Conservation (phyloP, 2,113 vertebrate genomes). For the Ammospiza caudacuta region DNA sequence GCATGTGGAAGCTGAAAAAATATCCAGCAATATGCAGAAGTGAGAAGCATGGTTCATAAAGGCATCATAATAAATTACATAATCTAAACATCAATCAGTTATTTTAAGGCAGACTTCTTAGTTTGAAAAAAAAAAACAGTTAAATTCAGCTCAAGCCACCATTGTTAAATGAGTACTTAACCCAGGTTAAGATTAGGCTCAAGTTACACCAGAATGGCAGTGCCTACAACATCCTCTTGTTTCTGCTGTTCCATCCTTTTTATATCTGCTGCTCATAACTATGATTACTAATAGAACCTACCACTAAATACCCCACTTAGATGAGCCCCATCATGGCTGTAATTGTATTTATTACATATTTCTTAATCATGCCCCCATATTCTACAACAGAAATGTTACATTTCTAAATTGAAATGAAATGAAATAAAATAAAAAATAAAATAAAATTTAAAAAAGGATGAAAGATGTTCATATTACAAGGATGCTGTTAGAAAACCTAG, state of each 20-base stretch:
- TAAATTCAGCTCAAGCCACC: neutral
- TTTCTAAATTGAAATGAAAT: neutral
- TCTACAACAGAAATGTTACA: neutral
- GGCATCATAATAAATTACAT: neutral
- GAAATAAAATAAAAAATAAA: neutral
- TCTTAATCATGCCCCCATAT: neutral
- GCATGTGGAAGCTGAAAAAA: neutral
- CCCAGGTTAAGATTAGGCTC: neutral
- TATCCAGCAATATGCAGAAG: neutral
- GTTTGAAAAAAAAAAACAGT: neutral
- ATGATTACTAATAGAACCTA: neutral
- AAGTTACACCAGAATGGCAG: neutral
- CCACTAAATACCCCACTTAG: neutral
- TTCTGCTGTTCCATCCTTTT: neutral
- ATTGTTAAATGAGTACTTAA: neutral
- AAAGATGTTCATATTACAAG: neutral
- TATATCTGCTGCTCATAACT: neutral
- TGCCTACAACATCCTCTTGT: neutral
- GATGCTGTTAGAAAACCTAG: neutral
- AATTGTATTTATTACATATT: neutral
- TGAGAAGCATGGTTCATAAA: neutral
- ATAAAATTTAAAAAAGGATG: fast-evolving
- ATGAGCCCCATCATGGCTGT: neutral
- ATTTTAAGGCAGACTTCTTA: neutral
- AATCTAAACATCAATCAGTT: neutral